Percentiles rank a stretch among this genome's conserved stretches.
Evolutionary conservation across 2,888 invertebrate genomes (phyloP).

Genomic region (Tuta absoluta): DNA sequence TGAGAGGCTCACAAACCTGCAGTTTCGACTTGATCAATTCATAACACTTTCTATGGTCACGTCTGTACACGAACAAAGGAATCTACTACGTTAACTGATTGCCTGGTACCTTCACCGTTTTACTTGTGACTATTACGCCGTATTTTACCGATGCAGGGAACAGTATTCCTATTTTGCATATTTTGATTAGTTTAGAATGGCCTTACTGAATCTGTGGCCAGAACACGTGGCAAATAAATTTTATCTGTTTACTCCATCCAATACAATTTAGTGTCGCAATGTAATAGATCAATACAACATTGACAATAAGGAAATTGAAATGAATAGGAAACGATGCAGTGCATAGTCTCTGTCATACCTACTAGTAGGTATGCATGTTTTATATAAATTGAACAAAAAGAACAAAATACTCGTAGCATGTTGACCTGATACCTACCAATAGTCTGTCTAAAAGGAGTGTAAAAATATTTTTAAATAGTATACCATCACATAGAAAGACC

Average conservation of each 20-base stretch:
- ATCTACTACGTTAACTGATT: constrained; percentile 9
- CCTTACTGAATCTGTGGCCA: too few species aligned
- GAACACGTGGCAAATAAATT: constrained; percentile 22
- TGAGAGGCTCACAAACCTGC: constrained; percentile 36
- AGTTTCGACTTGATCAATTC: constrained; percentile 54
- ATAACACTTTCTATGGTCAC: constrained; percentile 67
- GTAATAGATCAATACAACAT: not conserved
- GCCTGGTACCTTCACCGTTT: constrained; percentile 15
- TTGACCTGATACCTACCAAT: too few species aligned
- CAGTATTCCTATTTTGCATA: constrained; percentile 30
- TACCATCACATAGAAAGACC: too few species aligned
- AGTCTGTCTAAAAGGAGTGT: too few species aligned
- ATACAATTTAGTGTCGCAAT: constrained; percentile 5
- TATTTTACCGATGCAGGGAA: constrained; percentile 21
- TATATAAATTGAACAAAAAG: too few species aligned
- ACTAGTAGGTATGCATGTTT: too few species aligned
- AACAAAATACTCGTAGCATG: too few species aligned
- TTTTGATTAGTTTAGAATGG: constrained; percentile 28
- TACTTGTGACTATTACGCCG: not conserved
- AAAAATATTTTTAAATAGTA: too few species aligned
- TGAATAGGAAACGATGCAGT: constrained; percentile 1
- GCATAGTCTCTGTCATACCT: not conserved
- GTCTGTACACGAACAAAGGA: constrained; percentile 18
- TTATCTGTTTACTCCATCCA: constrained; percentile 18
- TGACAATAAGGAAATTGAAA: constrained; percentile 17